A percentile compares a stretch with the other conserved stretches of the same genome.
Evolutionary conservation across 2,888 invertebrate species (phyloP).

Genomic region (Parnassius apollo): DNA sequence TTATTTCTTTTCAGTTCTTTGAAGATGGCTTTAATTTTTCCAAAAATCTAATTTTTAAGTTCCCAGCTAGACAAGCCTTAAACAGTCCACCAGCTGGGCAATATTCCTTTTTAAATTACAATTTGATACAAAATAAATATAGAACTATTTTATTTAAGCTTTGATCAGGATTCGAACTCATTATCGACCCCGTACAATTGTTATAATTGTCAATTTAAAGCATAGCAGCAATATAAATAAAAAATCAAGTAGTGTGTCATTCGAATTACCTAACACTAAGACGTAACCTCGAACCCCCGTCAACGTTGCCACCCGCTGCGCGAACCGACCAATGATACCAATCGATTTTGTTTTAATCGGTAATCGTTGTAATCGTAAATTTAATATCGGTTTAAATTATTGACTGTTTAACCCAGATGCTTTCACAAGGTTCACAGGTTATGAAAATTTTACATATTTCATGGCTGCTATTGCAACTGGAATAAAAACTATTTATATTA

Average conservation of each 20-base stretch:
- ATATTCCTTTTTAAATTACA: too few species aligned
- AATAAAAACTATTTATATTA: background rate
- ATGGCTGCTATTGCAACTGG: background rate
- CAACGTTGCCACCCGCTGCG: conserved; percentile 43
- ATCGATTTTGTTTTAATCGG: conserved; percentile 56
- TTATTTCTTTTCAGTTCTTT: too few species aligned
- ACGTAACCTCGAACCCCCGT: background rate
- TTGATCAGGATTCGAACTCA: too few species aligned
- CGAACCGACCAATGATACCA: conserved; percentile 43
- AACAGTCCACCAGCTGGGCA: too few species aligned
- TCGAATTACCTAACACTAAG: background rate
- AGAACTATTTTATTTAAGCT: too few species aligned
- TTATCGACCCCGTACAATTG: too few species aligned
- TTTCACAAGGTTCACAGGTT: conserved; percentile 17
- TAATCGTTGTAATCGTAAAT: conserved; percentile 44
- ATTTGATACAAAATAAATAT: too few species aligned
- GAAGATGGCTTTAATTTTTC: too few species aligned
- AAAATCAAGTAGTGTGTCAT: conserved; percentile 24
- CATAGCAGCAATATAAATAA: background rate
- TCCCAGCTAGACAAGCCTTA: too few species aligned
- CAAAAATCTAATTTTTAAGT: too few species aligned
- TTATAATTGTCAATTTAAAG: too few species aligned
- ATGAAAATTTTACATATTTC: conserved; percentile 11
- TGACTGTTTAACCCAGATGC: conserved; percentile 28
- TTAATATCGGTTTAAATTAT: conserved; percentile 33